phyloP scores from a whole-genome alignment of 2,797 vertebrate genomes.

The Danio kyathit region DNA sequence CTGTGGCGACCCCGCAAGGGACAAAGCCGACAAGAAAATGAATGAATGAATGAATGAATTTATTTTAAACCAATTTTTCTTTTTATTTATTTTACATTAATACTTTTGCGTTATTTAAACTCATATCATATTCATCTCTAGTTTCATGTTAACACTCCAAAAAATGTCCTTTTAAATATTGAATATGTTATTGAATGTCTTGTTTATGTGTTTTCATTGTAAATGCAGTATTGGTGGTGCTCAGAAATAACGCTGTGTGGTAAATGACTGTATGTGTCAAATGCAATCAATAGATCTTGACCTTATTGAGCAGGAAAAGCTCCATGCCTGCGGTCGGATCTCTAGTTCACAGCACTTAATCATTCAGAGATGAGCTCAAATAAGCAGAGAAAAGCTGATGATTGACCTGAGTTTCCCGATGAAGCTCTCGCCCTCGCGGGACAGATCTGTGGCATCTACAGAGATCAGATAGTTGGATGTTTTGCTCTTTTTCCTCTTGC shows the following conservation, averaged over 20 bases:
- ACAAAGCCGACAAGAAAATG: too few species aligned
- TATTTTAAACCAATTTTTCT: too few species aligned
- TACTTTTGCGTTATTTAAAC: too few species aligned
- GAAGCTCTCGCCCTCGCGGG: constrained; percentile 93
- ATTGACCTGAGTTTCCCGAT: constrained; percentile 93
- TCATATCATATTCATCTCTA: too few species aligned
- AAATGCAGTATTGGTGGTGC: neutral
- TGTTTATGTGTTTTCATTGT: neutral
- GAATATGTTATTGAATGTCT: too few species aligned
- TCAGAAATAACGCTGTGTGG: neutral
- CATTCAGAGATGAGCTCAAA: neutral
- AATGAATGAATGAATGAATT: too few species aligned
- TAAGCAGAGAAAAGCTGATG: neutral
- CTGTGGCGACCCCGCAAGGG: too few species aligned
- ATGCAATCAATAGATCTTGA: neutral
- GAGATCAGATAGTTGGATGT: constrained; percentile 98
- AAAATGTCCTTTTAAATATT: too few species aligned
- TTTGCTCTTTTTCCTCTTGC: constrained; percentile 98
- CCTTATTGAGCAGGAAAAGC: neutral
- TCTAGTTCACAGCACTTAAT: neutral
- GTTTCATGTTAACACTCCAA: too few species aligned
- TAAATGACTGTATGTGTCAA: neutral
- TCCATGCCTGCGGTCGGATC: neutral
- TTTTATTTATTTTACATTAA: too few species aligned
- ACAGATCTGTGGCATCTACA: constrained; percentile 92